These are phyloP conservation scores for Sternarchorhynchus goeldii DNA, from an alignment of 2,797 vertebrate genomes.

Conservation along the genomic window DNA sequence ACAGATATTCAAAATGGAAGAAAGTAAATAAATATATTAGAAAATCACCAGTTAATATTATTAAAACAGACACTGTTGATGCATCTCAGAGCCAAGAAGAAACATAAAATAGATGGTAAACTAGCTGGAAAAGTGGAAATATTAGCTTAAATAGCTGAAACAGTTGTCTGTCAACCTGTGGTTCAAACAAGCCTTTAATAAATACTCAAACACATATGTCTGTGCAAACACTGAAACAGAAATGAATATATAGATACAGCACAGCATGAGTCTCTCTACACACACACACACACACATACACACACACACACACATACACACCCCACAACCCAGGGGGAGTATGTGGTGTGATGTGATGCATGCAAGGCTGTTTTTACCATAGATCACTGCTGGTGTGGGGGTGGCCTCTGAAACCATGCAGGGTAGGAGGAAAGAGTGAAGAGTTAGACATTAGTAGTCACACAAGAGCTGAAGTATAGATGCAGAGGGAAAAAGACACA, in stretches of 20 bases:
- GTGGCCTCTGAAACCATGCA: slow-evolving; percentile 88
- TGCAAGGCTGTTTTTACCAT: slow-evolving; percentile 84
- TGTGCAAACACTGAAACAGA: slow-evolving; percentile 27
- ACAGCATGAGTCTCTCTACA: slow-evolving; percentile 54
- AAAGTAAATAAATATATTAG: background rate
- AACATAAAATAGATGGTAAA: background rate
- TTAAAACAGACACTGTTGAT: background rate
- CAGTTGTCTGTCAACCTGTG: background rate
- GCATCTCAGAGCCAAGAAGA: background rate
- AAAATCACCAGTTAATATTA: background rate
- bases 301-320: slow-evolving; percentile 44
- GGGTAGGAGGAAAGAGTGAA: slow-evolving; percentile 83
- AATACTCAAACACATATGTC: slow-evolving; percentile 41
- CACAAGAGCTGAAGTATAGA: slow-evolving; percentile 36
- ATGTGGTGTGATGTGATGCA: slow-evolving; percentile 53
- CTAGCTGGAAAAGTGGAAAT: background rate
- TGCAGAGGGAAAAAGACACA: background rate
- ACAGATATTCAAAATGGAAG: background rate
- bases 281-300: slow-evolving; percentile 41
- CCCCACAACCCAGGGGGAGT: slow-evolving; percentile 45
- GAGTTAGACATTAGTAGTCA: slow-evolving; percentile 58
- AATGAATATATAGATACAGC: slow-evolving; percentile 42
- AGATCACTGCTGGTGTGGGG: slow-evolving; percentile 85
- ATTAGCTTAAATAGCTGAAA: background rate
- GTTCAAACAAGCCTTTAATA: background rate